Evolutionary conservation across 2,113 vertebrate genomes (phyloP).

Genomic region (Nannospalax galili): DNA sequence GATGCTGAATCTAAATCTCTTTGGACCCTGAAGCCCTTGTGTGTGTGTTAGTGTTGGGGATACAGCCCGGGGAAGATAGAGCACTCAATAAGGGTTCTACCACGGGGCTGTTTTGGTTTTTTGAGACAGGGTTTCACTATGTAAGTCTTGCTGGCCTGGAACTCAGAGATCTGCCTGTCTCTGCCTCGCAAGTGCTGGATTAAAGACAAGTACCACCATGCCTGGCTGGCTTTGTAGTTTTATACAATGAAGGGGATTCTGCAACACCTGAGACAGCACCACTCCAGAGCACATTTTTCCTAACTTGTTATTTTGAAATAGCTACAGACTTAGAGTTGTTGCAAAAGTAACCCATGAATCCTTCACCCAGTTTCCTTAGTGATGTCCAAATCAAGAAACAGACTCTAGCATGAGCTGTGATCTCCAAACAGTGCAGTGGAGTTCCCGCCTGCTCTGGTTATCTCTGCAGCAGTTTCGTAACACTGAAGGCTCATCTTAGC

Average conservation of each 20-base stretch:
- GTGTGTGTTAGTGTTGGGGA: not conserved
- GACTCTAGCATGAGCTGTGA: rapidly evolving
- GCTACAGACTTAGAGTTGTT: not conserved
- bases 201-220: no score
- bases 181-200: no score
- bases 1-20: not conserved
- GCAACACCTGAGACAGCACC: not conserved
- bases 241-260: no score
- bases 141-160: no score
- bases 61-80: not conserved
- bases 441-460: not conserved
- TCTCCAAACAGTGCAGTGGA: rapidly evolving
- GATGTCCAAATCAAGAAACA: not conserved
- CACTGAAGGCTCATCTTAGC: rapidly evolving
- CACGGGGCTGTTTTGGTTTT: not conserved
- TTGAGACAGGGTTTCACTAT: no score
- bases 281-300: not conserved
- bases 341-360: not conserved
- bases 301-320: conserved; percentile 34
- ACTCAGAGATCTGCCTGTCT: no score
- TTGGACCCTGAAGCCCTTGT: not conserved
- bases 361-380: not conserved
- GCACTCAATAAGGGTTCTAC: not conserved
- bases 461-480: not conserved
- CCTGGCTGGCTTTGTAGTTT: not conserved